Base-by-base conservation (phyloP, 2,113 vertebrate species). In the Sorex araneus region DNA sequence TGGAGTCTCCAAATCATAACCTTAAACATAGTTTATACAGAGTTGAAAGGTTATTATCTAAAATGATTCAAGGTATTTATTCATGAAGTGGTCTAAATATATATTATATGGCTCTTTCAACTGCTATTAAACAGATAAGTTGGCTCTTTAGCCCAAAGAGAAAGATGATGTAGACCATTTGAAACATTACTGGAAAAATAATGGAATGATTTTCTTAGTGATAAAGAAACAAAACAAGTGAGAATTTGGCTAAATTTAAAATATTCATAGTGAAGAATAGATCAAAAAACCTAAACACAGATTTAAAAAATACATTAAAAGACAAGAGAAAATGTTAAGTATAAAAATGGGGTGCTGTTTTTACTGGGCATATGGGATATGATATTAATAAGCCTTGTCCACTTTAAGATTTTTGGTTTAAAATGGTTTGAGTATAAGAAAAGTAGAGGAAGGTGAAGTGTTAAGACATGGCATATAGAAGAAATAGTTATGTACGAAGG, bases 21-120 rank as follows among this genome's bases (percentile, higher is more conserved):
- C 40, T 40, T 40, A 40, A 40, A 40, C 40, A 40, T 40, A 40
- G 45, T 94, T 92, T 47, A 70, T 75, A 6, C 1, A 86, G 40
- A 77, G 6, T 36, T 85, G 23, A 78, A 40, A 40, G 40, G 40
- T 40, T 7, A 40, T 40, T 90, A 63, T n/a, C 18, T 40, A 34
- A 93, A 84, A 69, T 70, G 5, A 81, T 16, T 63, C 30, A 85
- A 77, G 7, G 25, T 92, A 75, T 81, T 70, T 87, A 69, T 84
- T 89, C 47, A 77, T 57, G 57, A 81, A 6, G 21, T 89, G 3
- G 12, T 84, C 27, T 18, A 81, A 71, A 43, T 23, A 77, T 36
- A 63, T 63, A 10, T 10, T 70, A 40, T 16, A 16, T 76, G 27
- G 9, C 19, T 85, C 60, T 71, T 89, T 47, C 1, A 30, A 34